These are phyloP conservation scores for Himalopsyche anomala DNA, from an alignment of 2,888 invertebrate species.

Conservation along the genomic window DNA sequence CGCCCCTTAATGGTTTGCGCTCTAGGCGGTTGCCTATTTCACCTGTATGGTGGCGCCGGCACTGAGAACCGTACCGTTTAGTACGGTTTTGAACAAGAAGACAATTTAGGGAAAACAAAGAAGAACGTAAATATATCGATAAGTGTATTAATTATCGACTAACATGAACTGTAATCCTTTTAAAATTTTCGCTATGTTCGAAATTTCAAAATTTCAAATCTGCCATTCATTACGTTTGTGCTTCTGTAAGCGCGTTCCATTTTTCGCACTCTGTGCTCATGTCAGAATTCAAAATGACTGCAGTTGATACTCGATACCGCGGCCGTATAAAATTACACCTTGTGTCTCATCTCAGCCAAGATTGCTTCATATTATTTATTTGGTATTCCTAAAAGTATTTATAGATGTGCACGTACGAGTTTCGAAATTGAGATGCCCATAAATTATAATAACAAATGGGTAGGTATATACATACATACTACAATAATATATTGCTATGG, in stretches of 20 bases:
- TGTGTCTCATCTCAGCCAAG: constrained; percentile 34
- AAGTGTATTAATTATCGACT: too few species aligned
- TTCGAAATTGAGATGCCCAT: not conserved
- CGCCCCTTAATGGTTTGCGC: too few species aligned
- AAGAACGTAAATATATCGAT: too few species aligned
- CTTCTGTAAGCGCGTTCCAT: constrained; percentile 38
- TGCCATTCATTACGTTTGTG: not conserved
- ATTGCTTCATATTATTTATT: constrained; percentile 42
- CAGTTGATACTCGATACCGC: constrained; percentile 34
- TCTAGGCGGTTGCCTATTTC: too few species aligned
- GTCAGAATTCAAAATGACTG: constrained; percentile 27
- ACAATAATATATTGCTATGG: too few species aligned
- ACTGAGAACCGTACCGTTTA: too few species aligned
- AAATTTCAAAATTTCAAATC: not conserved
- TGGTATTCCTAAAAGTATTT: constrained; percentile 42
- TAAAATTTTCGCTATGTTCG: not conserved
- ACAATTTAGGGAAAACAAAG: too few species aligned
- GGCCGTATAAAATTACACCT: constrained; percentile 40
- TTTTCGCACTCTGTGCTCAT: constrained; percentile 18
- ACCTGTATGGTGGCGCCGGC: too few species aligned
- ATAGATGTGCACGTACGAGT: constrained; percentile 38
- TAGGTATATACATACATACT: too few species aligned
- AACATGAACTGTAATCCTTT: too few species aligned
- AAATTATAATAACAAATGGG: not conserved
- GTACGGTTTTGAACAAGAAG: too few species aligned